These are phyloP conservation scores for Deroplatys truncata DNA, from an alignment of 2,888 invertebrate genomes.

Conservation along the genomic window DNA sequence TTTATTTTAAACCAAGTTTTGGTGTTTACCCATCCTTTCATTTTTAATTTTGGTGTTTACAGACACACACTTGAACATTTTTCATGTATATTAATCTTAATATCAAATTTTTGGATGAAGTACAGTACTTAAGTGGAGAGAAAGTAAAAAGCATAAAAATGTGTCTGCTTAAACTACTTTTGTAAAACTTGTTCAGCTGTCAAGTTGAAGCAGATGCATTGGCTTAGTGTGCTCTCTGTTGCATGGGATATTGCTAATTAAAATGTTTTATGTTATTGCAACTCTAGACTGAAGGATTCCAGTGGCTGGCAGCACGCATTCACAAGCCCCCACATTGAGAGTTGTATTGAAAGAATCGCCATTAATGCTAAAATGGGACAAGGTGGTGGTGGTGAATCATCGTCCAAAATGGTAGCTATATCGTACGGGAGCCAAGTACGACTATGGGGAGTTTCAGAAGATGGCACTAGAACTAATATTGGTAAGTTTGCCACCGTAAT, in stretches of 20 bases:
- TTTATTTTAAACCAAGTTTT: too few relatives aligned
- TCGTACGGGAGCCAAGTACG: slow-evolving; percentile 72
- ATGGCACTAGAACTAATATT: slow-evolving; percentile 68
- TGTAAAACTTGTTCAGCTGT: too few relatives aligned
- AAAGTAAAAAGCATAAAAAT: too few relatives aligned
- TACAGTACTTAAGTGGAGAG: too few relatives aligned
- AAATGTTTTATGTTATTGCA: not conserved
- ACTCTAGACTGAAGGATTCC: slow-evolving; percentile 80
- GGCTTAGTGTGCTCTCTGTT: not conserved
- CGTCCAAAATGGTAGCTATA: slow-evolving; percentile 78
- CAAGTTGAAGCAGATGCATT: too few relatives aligned
- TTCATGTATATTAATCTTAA: too few relatives aligned
- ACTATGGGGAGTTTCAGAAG: slow-evolving; percentile 76
- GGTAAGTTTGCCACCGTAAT: slow-evolving; percentile 45
- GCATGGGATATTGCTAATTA: not conserved
- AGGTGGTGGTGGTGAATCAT: slow-evolving; percentile 49
- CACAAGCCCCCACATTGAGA: slow-evolving; percentile 87
- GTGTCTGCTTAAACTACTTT: too few relatives aligned
- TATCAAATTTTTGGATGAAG: too few relatives aligned
- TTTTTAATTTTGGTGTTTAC: too few relatives aligned
- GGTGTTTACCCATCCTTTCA: too few relatives aligned
- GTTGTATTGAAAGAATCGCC: slow-evolving; percentile 86
- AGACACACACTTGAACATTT: too few relatives aligned
- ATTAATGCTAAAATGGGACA: slow-evolving; percentile 54
- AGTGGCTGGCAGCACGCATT: slow-evolving; percentile 95